phyloP scores from a whole-genome alignment of 2,797 vertebrate species.

The Protosalanx chinensis region DNA sequence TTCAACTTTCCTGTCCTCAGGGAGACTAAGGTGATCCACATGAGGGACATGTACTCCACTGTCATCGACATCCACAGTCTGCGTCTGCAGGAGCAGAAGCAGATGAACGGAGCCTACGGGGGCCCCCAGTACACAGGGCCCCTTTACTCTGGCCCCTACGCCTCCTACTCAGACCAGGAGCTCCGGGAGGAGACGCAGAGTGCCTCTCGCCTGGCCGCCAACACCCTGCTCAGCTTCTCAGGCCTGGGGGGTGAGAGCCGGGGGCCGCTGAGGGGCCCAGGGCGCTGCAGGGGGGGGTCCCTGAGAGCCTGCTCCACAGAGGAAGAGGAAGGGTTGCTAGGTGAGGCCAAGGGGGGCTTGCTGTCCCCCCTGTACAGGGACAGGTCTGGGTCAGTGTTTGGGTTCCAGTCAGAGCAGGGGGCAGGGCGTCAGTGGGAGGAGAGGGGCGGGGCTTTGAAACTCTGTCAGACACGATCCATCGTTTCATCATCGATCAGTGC shows the following conservation, averaged over 20 bases:
- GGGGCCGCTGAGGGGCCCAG: neutral
- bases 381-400: slow-evolving; percentile 69
- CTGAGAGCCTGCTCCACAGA: slow-evolving; percentile 73
- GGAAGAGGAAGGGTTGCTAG: slow-evolving; percentile 79
- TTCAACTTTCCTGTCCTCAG: slow-evolving; percentile 46
- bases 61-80: slow-evolving; percentile 96
- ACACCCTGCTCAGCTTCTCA: slow-evolving; percentile 80
- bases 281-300: slow-evolving; percentile 48
- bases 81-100: slow-evolving; percentile 85
- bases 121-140: slow-evolving; percentile 63
- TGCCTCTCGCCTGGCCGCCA: slow-evolving; percentile 76
- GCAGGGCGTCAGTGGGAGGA: slow-evolving; percentile 66
- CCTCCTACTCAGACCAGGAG: slow-evolving; percentile 52
- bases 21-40: slow-evolving; percentile 18
- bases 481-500: slow-evolving; percentile 96
- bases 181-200: slow-evolving; percentile 67
- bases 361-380: slow-evolving; percentile 82
- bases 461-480: slow-evolving; percentile 90
- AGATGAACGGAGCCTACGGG: slow-evolving; percentile 68
- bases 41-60: slow-evolving; percentile 92
- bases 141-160: slow-evolving; percentile 49
- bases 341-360: slow-evolving; percentile 76
- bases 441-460: slow-evolving; percentile 65
- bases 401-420: slow-evolving; percentile 70
- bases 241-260: slow-evolving; percentile 59